Evolutionary conservation across 2,113 vertebrate species (phyloP), one percentile per base, ranked within the genome.

Genomic region (Dolichallabes microphthalmus): DNA sequence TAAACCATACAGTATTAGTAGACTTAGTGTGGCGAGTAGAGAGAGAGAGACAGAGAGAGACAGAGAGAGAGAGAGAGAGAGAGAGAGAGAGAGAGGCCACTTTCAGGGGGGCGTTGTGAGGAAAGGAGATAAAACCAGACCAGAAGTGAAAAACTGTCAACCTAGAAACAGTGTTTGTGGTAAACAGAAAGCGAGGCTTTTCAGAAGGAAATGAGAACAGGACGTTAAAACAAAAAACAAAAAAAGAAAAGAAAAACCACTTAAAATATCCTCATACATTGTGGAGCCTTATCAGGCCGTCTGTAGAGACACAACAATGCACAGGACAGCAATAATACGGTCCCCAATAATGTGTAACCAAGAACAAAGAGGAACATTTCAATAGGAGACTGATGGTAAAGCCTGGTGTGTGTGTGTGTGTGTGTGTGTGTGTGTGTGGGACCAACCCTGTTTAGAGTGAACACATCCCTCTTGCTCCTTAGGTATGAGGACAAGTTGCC

Each of bases 401-500:
- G 12, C 45, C 61, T 19, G n/a, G 50, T 35, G 22, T 63, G 25
- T 22, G 22, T 55, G 39, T 55, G 55, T 68, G 66, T 32, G 66
- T 15, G 25, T 68, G 55, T 17, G 25, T 55, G 25, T 19, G 32
- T 39, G 30, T 39, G 58, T 19, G 25, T 20, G 14, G 10, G 15
- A 85, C 92, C 94, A 90, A 99, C 98, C 94, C 93, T 95, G 81
- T 90, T 92, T 61, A 93, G 90, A 76, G 95, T 93, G 91, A 98
- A 99, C 52, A 95, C 93, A 2, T 96, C 94, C 71, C 98, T 94
- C 90, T 99, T 98, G 92, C 94, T 97, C 92, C 97, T 98, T 88
- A 99, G 93, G 87, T 97, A 99, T 88, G 95, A 92, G 78, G 98
- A 99, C 45, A 99, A 94, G 89, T 99, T 99, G 75, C 98, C 97